phyloP scores from a whole-genome alignment of 2,797 vertebrate genomes.

The Mus caroli region DNA sequence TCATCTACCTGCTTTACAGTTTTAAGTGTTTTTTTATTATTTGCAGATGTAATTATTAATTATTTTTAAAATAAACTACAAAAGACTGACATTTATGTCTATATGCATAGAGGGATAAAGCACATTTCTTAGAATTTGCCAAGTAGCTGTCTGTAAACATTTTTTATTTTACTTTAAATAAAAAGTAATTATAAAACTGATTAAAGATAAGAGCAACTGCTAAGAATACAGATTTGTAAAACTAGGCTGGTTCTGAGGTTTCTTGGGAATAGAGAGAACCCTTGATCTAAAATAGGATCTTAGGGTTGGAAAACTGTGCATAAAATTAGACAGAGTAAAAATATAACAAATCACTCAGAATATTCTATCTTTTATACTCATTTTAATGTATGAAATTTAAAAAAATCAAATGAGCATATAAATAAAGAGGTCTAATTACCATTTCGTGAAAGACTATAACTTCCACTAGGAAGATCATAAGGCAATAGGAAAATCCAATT shows the following conservation, averaged over 20 bases:
- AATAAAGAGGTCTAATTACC: slow-evolving; percentile 7
- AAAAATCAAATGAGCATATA: neutral
- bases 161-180: slow-evolving; percentile 25
- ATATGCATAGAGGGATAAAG: neutral
- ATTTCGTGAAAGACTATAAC: slow-evolving; percentile 3
- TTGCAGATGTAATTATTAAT: slow-evolving; percentile 7
- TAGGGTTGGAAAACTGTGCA: neutral
- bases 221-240: slow-evolving; percentile 12
- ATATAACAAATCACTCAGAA: slow-evolving; percentile 47
- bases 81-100: slow-evolving; percentile 42
- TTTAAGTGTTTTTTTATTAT: slow-evolving; percentile 29
- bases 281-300: slow-evolving; percentile 17
- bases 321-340: slow-evolving; percentile 22
- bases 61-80: slow-evolving; percentile 7
- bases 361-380: neutral
- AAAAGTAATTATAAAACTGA: slow-evolving; percentile 57
- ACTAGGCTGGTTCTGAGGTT: slow-evolving; percentile 40
- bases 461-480: neutral
- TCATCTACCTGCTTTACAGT: neutral
- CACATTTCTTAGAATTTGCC: slow-evolving; percentile 46
- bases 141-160: slow-evolving; percentile 25
- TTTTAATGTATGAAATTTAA: slow-evolving; percentile 12
- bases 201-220: neutral
- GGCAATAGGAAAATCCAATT: slow-evolving; percentile 32
- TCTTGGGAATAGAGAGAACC: slow-evolving; percentile 49